phyloP scores from a whole-genome alignment of 2,113 vertebrate genomes.

The Propithecus coquereli region DNA sequence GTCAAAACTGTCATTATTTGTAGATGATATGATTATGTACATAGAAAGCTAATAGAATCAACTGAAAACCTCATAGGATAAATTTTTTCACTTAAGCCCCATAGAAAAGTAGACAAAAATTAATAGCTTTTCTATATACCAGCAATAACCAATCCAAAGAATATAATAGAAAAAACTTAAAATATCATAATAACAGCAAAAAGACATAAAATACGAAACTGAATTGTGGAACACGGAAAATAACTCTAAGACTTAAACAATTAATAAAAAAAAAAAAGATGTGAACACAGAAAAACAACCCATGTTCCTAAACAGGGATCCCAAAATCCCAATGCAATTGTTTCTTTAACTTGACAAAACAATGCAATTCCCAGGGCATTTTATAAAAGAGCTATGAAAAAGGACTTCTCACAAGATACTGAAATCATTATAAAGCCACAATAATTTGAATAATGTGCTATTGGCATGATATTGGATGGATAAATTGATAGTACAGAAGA shows the following conservation, averaged over 20 bases:
- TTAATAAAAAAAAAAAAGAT: not conserved
- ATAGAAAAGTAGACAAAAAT: not conserved
- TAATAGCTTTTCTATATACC: not conserved
- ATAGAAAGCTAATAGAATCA: not conserved
- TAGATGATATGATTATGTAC: not conserved
- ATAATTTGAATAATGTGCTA: not conserved
- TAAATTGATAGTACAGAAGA: not conserved
- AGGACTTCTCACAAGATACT: conserved; percentile 31
- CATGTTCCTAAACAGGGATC: not conserved
- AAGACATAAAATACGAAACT: not conserved
- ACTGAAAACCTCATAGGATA: not conserved
- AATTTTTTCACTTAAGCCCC: not conserved
- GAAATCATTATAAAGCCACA: conserved; percentile 35
- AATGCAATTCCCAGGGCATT: not conserved
- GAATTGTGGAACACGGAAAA: not conserved
- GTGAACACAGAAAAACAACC: not conserved
- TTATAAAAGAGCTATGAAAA: conserved; percentile 18
- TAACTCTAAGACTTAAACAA: not conserved
- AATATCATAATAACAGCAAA: not conserved
- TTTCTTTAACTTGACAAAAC: not conserved
- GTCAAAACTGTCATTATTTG: conserved; percentile 1
- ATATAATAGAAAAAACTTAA: not conserved
- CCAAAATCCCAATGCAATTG: not conserved
- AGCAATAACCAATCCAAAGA: not conserved
- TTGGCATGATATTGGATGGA: conserved; percentile 1